Evolutionary conservation across 1,140 invertebrate species (phyloP).

Genomic region (Meteorus sp.): DNA sequence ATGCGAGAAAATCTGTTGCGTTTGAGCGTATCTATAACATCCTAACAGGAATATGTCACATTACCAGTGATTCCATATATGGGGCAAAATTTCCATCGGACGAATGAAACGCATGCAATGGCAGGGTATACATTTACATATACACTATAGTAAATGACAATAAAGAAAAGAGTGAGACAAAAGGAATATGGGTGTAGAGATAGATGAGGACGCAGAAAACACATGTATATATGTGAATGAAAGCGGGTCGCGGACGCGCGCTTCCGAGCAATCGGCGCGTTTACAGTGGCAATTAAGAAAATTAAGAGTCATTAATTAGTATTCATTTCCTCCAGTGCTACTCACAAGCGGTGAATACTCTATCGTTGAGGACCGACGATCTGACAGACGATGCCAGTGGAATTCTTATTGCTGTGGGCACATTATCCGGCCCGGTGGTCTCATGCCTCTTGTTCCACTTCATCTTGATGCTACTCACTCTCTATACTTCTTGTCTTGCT

Average conservation of each 20-base stretch:
- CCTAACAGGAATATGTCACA: too few relatives aligned
- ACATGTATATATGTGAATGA: not conserved
- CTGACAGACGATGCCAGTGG: slow-evolving; percentile 23
- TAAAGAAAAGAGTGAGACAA: not conserved
- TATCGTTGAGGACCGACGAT: slow-evolving; percentile 23
- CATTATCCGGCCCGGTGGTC: slow-evolving; percentile 44
- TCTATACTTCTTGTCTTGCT: slow-evolving; percentile 7
- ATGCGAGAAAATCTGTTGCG: too few relatives aligned
- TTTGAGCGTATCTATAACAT: too few relatives aligned
- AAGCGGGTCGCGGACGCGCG: slow-evolving; percentile 22
- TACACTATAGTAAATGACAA: slow-evolving; percentile 7
- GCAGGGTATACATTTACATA: slow-evolving; percentile 1
- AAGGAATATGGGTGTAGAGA: slow-evolving; percentile 6
- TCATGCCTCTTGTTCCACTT: slow-evolving; percentile 9
- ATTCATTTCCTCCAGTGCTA: slow-evolving; percentile 49
- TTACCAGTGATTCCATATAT: too few relatives aligned
- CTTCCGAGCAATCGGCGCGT: slow-evolving; percentile 44
- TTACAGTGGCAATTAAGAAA: slow-evolving; percentile 55
- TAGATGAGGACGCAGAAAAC: slow-evolving; percentile 27
- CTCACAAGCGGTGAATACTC: slow-evolving; percentile 28
- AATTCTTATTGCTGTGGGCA: slow-evolving; percentile 50
- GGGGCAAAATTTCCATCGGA: too few relatives aligned
- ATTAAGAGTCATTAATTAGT: slow-evolving; percentile 61
- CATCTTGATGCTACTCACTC: slow-evolving; percentile 1
- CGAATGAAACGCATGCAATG: not conserved